Evolutionary conservation across 2,888 invertebrate species (phyloP), one percentile per base, ranked within the genome.

Genomic region (Phoenoteleia sp.): DNA sequence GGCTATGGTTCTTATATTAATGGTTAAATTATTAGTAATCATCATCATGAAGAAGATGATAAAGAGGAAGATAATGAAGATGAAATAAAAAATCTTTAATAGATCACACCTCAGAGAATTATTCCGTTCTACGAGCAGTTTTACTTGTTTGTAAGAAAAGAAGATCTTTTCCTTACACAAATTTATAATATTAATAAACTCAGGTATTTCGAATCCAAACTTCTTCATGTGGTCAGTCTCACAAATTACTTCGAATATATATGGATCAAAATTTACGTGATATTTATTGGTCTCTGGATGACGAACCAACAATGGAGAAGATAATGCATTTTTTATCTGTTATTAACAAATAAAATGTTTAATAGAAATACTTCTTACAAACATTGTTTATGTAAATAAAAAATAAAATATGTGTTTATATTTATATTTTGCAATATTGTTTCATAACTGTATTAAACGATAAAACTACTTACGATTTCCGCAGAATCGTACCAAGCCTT

Each of bases 171-270:
- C 95, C 89, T 96, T 96, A 85, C 96, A 96, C 90, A 96, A 96
- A 0, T 96, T 95, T 5, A 98, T 95, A 25, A 97, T 95, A 91
- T 96, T 96, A 3, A 97, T 97, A 39, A 96, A 94, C 90, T 97
- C 96, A 0, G 98, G 97, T 4, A 98, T 96, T 88, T 95, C 96
- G 58, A 98, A 94, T 39, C 95, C 95, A 81, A 98, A 94, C 92
- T 97, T 97, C 94, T 96, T 96, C 95, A 98, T 97, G 89, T 97
- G 96, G 91, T 98, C 97, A 0, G 97, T 95, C 94, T 98, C 98
- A 84, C 96, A 95, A 49, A 97, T 96, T 62, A 97, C 95, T 93
- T 97, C 96, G 0, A 94, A 94, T 64, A 97, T 96, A 66, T 95
- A 96, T 1, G 95, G 94, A 92, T 97, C 97, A 88, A 98, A 97